Base-by-base conservation (phyloP, 1,140 invertebrate genomes). In the Drosophila gunungcola region DNA sequence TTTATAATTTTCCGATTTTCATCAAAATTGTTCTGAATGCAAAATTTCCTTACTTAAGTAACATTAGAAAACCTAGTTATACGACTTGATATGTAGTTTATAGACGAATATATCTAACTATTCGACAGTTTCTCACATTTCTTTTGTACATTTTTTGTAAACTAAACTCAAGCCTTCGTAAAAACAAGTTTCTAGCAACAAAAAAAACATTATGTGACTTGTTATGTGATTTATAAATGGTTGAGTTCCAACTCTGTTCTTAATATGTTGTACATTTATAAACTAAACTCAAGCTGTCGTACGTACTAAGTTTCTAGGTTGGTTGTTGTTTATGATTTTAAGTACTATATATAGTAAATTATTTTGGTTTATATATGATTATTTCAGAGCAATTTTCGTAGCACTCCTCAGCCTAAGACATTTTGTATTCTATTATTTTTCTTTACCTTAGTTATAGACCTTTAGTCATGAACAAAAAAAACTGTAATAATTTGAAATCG, bases 11-110 rank as follows among this genome's bases (percentile, higher is more conserved):
- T 60, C 25, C 29, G 27, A 51, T 56, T 57, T 62, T 74, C 72
- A 82, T 90, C 80, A 69, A 90, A 90, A 88, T 91, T 90, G 90
- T 91, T 91, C 90, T 91, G 90, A 91, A 91, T 91, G 90, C 90
- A 81, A 90, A 89, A 85, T 82, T 84, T 74, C 21, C 13, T 54
- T 41, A 61, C 60, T 64, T 68, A 68, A 65, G 41, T 64, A 64
- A 51, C 41, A 29, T 73, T 73, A 73, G 54, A 46, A 69, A 29
- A 38, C 41, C 3, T 73, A 73, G 29, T 32, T 52, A 16, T 73
- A 62, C 21, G 13, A 53, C 41, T 62, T 46, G 10, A 56, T 74
- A 38, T 55, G 21, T 62, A 42, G 41, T 57, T 56, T 75, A 52
- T 74, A 62, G 36, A 52, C 41, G 45, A 32, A 41, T 11, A 11